Base-by-base conservation (phyloP, 2,888 invertebrate species). In the Sussaba pulchella region DNA sequence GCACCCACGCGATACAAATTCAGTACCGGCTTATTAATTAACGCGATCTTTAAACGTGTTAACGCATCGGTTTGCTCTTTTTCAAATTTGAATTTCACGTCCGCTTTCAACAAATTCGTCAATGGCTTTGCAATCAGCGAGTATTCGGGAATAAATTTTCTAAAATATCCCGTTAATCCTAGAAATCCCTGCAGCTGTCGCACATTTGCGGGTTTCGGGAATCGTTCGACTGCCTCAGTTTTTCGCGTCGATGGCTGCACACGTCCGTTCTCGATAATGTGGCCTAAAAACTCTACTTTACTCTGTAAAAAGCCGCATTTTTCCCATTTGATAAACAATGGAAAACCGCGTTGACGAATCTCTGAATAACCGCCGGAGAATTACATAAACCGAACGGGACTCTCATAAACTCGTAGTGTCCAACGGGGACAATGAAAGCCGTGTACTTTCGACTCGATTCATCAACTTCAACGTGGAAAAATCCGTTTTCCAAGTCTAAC, bases 381-480 rank as follows among this genome's bases (percentile, higher is more conserved):
- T 85, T 86, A 31, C 84, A 85, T 0, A 86, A 36, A 19, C 86
- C 86, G 57, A 87, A 87, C 0, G 86, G 85, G 1, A 83, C 78
- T 41, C 61, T 71, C 24, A 76, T 50, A 74, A 86, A 87, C 36
- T 87, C 84, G 14, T 78, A 86, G 1, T 85, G 86, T 0, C 85
- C 85, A 10, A 82, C 81, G 0, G 85, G 45, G 43, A 78, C 73
- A 1, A 87, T 80, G 36, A 88, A 87, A 0, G 86, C 74, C 0
- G 87, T 87, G 41, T 81, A 86, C 43, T 85, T 83, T 0, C 72
- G 21, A 63, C 85, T 84, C 6, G 79, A 43, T 14, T 85, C 80
- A 1, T 79, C 82, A 0, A 88, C 52, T 1, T 78, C 67, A 9
- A 88, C 87, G 41, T 87, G 85, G 17, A 85, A 85, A 63, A 87